Conservation (phyloP, 1,140 invertebrate species). For the Phthorimaea operculella region DNA sequence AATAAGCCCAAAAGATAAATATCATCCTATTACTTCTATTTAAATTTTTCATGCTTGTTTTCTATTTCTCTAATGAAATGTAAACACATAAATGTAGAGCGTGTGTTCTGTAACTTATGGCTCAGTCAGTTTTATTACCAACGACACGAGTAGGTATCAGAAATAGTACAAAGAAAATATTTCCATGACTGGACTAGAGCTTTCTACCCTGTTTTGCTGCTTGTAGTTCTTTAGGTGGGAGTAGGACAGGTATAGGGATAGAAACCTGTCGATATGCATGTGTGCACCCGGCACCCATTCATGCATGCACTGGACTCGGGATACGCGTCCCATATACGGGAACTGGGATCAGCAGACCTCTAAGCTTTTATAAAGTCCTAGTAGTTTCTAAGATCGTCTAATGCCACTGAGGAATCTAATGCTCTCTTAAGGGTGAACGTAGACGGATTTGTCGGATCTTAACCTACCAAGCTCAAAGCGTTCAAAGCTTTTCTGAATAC, state of each 20-base stretch:
- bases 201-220: background rate
- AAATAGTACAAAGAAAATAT: background rate
- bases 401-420: slow-evolving; percentile 47
- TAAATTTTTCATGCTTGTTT: no score
- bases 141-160: background rate
- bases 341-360: slow-evolving; percentile 36
- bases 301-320: slow-evolving; percentile 31
- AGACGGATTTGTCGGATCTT: no score
- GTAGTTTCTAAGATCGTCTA: slow-evolving; percentile 64
- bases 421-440: background rate
- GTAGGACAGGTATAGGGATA: slow-evolving; percentile 42
- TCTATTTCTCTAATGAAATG: background rate
- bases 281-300: slow-evolving; percentile 21
- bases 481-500: no score
- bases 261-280: slow-evolving; percentile 34
- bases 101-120: background rate
- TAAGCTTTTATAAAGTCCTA: slow-evolving; percentile 42
- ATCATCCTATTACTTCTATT: no score
- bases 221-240: slow-evolving; percentile 10
- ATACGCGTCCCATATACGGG: slow-evolving; percentile 43
- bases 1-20: no score
- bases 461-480: no score
- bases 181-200: no score
- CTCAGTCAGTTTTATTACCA: background rate
- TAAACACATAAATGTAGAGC: background rate